Evolutionary conservation across 2,888 invertebrate genomes (phyloP).

Genomic region (Caenorhabditis becei): DNA sequence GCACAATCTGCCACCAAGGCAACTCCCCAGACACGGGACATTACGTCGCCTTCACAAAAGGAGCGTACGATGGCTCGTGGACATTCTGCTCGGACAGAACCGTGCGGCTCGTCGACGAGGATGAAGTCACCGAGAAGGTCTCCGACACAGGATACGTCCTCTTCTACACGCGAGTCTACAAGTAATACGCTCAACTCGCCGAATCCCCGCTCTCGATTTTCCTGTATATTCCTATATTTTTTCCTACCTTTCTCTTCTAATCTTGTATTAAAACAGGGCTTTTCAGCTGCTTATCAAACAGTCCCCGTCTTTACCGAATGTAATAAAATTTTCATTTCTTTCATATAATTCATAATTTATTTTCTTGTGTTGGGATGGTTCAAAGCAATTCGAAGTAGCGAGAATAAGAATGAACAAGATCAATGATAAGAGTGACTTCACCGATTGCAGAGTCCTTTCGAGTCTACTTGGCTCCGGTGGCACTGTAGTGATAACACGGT

Average conservation of each 20-base stretch:
- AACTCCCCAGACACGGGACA: constrained; percentile 21
- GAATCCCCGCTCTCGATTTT: too few species aligned
- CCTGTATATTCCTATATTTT: too few species aligned
- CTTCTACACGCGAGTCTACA: constrained; percentile 20
- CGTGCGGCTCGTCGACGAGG: not conserved
- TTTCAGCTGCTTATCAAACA: too few species aligned
- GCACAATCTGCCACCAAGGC: constrained; percentile 35
- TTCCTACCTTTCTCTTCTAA: too few species aligned
- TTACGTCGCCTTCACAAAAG: constrained; percentile 34
- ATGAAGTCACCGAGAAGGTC: not conserved
- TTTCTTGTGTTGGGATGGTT: too few species aligned
- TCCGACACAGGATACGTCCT: constrained; percentile 3
- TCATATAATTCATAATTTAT: too few species aligned
- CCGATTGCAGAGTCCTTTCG: constrained; percentile 90
- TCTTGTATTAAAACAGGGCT: too few species aligned
- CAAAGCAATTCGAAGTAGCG: too few species aligned
- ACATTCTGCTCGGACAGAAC: constrained; percentile 5
- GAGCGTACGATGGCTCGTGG: not conserved
- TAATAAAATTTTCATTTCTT: too few species aligned
- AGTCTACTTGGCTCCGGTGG: constrained; percentile 88
- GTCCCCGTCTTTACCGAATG: too few species aligned
- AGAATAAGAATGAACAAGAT: constrained; percentile 83
- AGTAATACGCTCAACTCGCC: too few species aligned
- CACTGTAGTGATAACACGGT: constrained; percentile 92
- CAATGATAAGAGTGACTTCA: constrained; percentile 91